phyloP scores from a whole-genome alignment of 2,113 vertebrate genomes.

The Thalassarche chlororhynchos region DNA sequence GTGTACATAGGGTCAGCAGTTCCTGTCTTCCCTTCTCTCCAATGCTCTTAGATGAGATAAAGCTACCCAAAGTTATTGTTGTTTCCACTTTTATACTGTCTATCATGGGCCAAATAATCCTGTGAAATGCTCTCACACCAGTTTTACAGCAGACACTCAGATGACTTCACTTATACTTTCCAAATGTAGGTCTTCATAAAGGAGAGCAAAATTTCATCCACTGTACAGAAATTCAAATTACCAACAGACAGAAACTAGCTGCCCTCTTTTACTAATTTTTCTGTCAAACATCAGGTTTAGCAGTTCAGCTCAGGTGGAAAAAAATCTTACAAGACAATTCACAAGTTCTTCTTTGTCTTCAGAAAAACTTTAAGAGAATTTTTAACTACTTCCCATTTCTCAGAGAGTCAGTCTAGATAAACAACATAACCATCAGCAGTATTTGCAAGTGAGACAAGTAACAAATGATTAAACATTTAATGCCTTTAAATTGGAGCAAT shows the following conservation, averaged over 20 bases:
- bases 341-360: background rate
- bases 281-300: background rate
- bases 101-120: background rate
- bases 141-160: background rate
- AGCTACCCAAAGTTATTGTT: background rate
- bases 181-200: background rate
- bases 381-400: background rate
- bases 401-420: background rate
- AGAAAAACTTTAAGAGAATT: background rate
- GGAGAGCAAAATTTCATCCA: background rate
- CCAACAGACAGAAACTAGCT: background rate
- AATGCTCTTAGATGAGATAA: background rate
- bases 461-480: constrained; percentile 9
- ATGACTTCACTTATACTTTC: background rate
- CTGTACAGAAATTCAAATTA: background rate
- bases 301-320: background rate
- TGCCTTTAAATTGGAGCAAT: background rate
- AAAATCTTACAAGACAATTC: background rate
- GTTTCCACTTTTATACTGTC: background rate
- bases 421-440: background rate
- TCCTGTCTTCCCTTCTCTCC: background rate
- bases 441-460: constrained; percentile 17
- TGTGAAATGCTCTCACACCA: background rate
- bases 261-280: background rate
- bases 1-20: background rate